phyloP scores from a whole-genome alignment of 2,888 invertebrate species.

The Acronicta aceris region DNA sequence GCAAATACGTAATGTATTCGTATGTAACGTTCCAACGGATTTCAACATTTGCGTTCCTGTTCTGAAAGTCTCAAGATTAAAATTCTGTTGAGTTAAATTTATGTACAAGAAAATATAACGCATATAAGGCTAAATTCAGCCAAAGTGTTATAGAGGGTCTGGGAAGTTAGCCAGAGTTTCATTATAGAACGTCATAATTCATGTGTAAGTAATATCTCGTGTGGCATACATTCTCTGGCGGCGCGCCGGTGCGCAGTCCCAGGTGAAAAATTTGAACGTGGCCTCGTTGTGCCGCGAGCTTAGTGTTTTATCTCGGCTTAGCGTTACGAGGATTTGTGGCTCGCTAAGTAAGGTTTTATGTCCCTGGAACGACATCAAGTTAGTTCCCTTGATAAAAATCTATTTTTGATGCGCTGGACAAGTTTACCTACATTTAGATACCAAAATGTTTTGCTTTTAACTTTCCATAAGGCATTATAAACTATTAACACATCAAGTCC shows the following conservation, averaged over 20 bases:
- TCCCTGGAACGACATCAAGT: constrained; percentile 82
- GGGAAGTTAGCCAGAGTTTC: constrained; percentile 77
- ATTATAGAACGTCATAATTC: constrained; percentile 84
- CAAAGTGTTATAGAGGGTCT: constrained; percentile 58
- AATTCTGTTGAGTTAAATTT: constrained; percentile 31
- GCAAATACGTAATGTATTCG: constrained; percentile 69
- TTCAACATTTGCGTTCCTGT: constrained; percentile 40
- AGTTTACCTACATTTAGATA: constrained; percentile 17
- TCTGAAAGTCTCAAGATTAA: constrained; percentile 37
- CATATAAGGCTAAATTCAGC: constrained; percentile 51
- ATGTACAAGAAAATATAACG: constrained; percentile 33
- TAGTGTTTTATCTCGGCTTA: constrained; percentile 89
- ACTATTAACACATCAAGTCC: too few species aligned
- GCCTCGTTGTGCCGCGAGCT: constrained; percentile 83
- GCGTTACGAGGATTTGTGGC: constrained; percentile 89
- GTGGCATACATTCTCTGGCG: constrained; percentile 73
- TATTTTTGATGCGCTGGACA: constrained; percentile 61
- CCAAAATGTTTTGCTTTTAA: background rate
- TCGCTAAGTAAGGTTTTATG: constrained; percentile 89
- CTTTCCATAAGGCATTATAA: background rate
- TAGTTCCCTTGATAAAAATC: constrained; percentile 83
- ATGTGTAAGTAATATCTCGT: constrained; percentile 83
- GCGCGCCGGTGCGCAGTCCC: constrained; percentile 66
- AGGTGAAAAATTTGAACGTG: constrained; percentile 87
- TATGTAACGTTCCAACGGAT: constrained; percentile 49